Percentiles rank a stretch among this genome's conserved stretches.
Conservation (phyloP, 2,113 vertebrate genomes). For the Onychostruthus taczanowskii region DNA sequence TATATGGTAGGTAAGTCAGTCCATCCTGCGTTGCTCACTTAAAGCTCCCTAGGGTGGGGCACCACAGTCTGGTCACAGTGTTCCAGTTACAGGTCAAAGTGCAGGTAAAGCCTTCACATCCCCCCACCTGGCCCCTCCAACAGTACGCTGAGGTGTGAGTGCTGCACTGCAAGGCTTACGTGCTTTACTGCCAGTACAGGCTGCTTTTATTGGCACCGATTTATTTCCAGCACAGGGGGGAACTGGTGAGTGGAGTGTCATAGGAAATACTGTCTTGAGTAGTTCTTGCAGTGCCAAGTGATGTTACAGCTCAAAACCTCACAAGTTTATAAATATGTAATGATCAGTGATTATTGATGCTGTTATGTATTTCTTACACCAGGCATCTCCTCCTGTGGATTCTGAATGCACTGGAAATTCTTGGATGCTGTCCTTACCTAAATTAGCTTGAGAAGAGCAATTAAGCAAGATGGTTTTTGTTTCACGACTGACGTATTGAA, state of each 20-base stretch:
- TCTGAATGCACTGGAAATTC: background rate
- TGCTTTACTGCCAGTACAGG: background rate
- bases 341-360: background rate
- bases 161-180: accelerated
- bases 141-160: accelerated
- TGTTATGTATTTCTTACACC: background rate
- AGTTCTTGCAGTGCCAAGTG: background rate
- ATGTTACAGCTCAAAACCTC: background rate
- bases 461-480: background rate
- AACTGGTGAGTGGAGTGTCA: background rate
- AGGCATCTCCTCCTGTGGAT: background rate
- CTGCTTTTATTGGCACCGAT: background rate
- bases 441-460: background rate
- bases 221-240: background rate
- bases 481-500: background rate
- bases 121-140: background rate
- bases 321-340: background rate
- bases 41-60: background rate
- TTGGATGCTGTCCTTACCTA: background rate
- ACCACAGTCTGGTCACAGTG: accelerated
- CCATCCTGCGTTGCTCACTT: background rate
- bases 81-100: background rate
- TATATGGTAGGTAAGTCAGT: background rate
- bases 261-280: background rate
- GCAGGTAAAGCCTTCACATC: background rate